A percentile compares a stretch with the other conserved stretches of the same genome.
Conservation (phyloP, 2,797 vertebrate genomes). For the Phoebastria nigripes region DNA sequence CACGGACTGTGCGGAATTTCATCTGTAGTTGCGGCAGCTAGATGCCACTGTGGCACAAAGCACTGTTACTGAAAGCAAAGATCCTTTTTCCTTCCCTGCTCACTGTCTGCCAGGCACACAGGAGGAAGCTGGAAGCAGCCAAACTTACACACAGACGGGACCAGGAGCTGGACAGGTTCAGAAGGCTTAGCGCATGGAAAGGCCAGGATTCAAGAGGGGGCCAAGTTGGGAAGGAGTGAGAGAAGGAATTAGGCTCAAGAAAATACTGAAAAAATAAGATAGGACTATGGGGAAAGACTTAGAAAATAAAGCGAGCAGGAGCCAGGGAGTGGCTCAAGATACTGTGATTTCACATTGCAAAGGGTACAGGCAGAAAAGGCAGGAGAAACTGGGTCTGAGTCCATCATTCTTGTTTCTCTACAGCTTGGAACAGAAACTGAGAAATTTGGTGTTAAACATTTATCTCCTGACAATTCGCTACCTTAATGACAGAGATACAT, state of each 20-base stretch:
- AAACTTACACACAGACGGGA: background rate
- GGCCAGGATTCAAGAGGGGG: background rate
- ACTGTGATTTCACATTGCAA: background rate
- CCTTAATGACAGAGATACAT: background rate
- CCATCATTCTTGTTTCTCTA: background rate
- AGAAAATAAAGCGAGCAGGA: background rate
- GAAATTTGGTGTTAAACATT: background rate
- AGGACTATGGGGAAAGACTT: background rate
- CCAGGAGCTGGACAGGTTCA: background rate
- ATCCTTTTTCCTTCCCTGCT: background rate
- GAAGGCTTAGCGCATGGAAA: background rate
- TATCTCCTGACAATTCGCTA: background rate
- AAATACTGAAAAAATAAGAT: background rate
- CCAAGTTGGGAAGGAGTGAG: background rate
- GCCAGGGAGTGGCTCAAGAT: background rate
- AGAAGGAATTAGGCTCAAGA: background rate
- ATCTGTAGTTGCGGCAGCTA: slow-evolving; percentile 15
- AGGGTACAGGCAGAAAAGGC: background rate
- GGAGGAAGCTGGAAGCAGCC: background rate
- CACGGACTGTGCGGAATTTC: background rate
- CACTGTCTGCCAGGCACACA: background rate
- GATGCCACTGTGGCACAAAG: slow-evolving; percentile 64
- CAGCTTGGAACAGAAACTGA: background rate
- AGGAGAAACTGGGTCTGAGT: background rate
- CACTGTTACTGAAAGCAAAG: background rate